Conservation (phyloP, 1,140 invertebrate genomes). For the Colletes gigas region DNA sequence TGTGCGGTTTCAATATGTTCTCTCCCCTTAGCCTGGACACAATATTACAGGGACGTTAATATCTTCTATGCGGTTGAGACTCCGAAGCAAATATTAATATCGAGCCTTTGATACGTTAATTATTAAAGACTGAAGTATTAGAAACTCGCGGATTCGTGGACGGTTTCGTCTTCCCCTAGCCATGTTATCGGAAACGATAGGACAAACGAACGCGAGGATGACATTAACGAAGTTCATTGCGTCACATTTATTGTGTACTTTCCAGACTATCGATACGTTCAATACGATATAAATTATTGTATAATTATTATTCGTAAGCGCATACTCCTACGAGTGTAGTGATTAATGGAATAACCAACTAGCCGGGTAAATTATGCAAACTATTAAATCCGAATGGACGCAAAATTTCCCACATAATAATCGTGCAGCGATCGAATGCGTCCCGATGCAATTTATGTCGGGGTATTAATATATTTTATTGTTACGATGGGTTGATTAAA, state of each 20-base stretch:
- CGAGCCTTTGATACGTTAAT: constrained; percentile 69
- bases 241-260: constrained; percentile 54
- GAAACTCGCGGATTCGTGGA: constrained; percentile 35
- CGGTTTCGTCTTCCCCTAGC: not conserved
- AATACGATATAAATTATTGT: constrained; percentile 64
- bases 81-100: constrained; percentile 70
- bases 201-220: constrained; percentile 24
- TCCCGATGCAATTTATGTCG: constrained; percentile 48
- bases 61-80: constrained; percentile 69
- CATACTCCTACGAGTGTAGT: constrained; percentile 49
- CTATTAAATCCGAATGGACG: constrained; percentile 64
- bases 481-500: constrained; percentile 43
- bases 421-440: constrained; percentile 49
- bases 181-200: constrained; percentile 11
- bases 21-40: constrained; percentile 67
- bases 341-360: constrained; percentile 67
- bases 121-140: constrained; percentile 55
- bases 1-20: constrained; percentile 75
- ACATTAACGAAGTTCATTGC: constrained; percentile 56
- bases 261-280: constrained; percentile 53
- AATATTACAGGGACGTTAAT: constrained; percentile 73
- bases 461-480: constrained; percentile 37
- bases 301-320: constrained; percentile 62
- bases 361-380: constrained; percentile 65
- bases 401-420: constrained; percentile 66